Percentiles rank a stretch among this genome's conserved stretches.
Conservation (phyloP, 1,140 invertebrate species). For the Caenorhabditis inopinata region DNA sequence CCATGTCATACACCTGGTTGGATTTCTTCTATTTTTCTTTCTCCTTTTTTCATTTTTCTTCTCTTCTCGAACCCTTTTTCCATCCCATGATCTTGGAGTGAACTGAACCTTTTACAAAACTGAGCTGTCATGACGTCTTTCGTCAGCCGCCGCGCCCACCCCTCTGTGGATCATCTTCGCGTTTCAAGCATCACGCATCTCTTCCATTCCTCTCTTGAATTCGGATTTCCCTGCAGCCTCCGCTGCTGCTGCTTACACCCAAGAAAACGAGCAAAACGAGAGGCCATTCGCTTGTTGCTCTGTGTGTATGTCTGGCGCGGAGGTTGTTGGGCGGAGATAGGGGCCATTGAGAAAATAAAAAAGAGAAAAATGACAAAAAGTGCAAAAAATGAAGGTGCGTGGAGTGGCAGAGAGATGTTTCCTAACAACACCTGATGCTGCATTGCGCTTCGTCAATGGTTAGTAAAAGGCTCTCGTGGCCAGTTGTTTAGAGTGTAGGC, state of each 20-base stretch:
- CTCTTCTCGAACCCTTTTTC: neutral
- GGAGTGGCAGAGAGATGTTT: neutral
- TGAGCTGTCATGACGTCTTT: conserved; percentile 25
- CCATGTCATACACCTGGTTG: no score
- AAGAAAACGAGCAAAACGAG: neutral
- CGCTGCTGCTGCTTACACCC: neutral
- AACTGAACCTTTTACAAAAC: conserved; percentile 3
- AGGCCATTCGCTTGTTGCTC: conserved; percentile 19
- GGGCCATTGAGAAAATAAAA: conserved; percentile 10
- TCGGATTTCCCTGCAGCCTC: neutral
- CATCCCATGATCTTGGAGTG: conserved; percentile 14
- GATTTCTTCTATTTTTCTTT: no score
- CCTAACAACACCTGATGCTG: conserved; percentile 24
- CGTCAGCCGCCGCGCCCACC: neutral
- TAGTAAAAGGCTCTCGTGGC: neutral
- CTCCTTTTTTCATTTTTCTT: neutral
- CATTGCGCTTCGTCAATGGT: neutral
- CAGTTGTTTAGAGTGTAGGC: conserved; percentile 30
- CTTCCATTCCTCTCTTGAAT: neutral
- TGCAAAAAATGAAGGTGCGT: conserved; percentile 23
- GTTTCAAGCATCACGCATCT: conserved; percentile 26
- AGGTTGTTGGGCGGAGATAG: conserved; percentile 8
- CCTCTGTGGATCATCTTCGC: conserved; percentile 1
- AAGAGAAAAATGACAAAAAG: conserved; percentile 24
- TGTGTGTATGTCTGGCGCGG: conserved; percentile 13